phyloP scores from a whole-genome alignment of 2,797 vertebrate genomes.

The Pogoniulus pusillus region DNA sequence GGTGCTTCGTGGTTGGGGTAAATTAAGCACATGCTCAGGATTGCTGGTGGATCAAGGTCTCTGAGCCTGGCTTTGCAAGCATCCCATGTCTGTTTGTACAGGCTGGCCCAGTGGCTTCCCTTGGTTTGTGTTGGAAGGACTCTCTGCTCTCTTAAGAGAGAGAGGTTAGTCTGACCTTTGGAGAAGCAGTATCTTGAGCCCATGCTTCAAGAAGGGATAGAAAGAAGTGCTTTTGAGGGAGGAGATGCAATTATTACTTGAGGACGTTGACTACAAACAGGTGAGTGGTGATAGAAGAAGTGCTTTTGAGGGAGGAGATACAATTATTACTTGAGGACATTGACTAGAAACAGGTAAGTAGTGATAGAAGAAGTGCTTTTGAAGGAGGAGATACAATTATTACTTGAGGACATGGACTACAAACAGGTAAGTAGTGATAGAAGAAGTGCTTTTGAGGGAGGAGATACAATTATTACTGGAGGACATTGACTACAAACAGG shows the following conservation, averaged over 20 bases:
- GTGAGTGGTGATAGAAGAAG: not conserved
- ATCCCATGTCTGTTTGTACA: not conserved
- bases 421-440: too few species aligned
- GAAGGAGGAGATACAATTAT: not conserved
- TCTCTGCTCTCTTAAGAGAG: not conserved
- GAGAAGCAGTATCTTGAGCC: not conserved
- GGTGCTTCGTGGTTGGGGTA: not conserved
- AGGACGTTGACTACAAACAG: not conserved
- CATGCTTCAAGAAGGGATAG: not conserved
- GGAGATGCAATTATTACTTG: not conserved
- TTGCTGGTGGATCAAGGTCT: conserved; percentile 4
- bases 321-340: not conserved
- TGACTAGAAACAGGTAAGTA: not conserved
- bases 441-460: not conserved
- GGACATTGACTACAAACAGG: not conserved
- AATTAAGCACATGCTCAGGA: conserved; percentile 12
- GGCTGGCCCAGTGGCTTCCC: not conserved
- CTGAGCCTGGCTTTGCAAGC: not conserved
- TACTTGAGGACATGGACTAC: not conserved
- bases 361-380: not conserved
- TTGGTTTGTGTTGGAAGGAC: not conserved
- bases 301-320: not conserved
- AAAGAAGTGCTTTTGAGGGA: not conserved
- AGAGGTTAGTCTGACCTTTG: not conserved
- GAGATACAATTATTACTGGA: not conserved